Evolutionary conservation across 2,888 invertebrate species (phyloP).

Genomic region (Lysandra bellargus): DNA sequence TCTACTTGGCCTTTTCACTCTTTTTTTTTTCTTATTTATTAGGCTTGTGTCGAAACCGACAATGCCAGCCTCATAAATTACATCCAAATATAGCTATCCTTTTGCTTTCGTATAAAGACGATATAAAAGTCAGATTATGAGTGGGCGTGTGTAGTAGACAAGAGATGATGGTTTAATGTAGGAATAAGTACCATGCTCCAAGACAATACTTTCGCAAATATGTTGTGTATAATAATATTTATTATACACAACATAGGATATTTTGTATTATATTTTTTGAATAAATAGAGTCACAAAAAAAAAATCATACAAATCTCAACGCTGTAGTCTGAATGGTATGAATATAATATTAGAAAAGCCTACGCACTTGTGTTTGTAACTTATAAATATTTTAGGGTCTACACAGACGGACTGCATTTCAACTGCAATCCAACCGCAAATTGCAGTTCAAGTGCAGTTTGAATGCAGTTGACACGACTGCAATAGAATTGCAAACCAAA

Average conservation of each 20-base stretch:
- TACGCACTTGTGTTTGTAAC: conserved; percentile 4
- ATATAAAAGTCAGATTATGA: not conserved
- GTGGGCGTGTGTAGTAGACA: not conserved
- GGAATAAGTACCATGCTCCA: not conserved
- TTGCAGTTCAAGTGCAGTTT: too few relatives aligned
- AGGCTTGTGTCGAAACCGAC: too few relatives aligned
- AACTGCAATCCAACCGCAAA: too few relatives aligned
- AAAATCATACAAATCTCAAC: too few relatives aligned
- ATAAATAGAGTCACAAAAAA: too few relatives aligned
- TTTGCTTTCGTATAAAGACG: not conserved
- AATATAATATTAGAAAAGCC: not conserved
- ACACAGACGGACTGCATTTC: too few relatives aligned
- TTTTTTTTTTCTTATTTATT: too few relatives aligned
- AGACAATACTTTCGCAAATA: not conserved
- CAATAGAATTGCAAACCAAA: too few relatives aligned
- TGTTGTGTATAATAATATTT: too few relatives aligned
- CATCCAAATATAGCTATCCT: too few relatives aligned
- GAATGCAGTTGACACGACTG: too few relatives aligned
- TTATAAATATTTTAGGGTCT: conserved; percentile 1
- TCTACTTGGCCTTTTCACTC: not conserved
- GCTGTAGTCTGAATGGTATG: not conserved
- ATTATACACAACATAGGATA: not conserved
- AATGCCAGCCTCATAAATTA: too few relatives aligned
- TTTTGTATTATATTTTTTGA: not conserved
- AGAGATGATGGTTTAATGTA: not conserved